Percentiles rank a stretch among this genome's conserved stretches.
These are phyloP conservation scores for Trichogramma evanescens DNA, from an alignment of 2,888 invertebrate species.

Conservation along the genomic window DNA sequence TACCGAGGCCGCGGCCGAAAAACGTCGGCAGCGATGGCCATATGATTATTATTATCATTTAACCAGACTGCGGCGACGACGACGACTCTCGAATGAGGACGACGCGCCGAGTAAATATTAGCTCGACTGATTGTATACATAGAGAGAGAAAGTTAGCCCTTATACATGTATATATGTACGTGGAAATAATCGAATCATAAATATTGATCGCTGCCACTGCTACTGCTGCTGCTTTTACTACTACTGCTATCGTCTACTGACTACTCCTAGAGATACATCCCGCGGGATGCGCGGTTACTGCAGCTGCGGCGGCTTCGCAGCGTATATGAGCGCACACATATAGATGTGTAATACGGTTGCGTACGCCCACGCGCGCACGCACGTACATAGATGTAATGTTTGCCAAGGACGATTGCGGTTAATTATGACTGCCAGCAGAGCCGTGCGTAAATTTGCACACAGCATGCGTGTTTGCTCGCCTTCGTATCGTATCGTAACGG, in stretches of 20 bases:
- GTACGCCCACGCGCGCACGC: not conserved
- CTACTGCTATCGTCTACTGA: not conserved
- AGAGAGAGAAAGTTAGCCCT: not conserved
- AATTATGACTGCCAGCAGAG: conserved; percentile 34
- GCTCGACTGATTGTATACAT: not conserved
- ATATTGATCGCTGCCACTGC: conserved; percentile 32
- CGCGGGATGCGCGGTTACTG: conserved; percentile 20
- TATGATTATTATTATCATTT: no score
- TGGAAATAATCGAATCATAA: conserved; percentile 29
- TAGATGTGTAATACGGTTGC: no score
- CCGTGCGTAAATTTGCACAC: no score
- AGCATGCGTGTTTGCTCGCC: no score
- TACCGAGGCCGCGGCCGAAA: no score
- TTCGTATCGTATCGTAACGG: no score
- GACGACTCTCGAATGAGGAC: no score
- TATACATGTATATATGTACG: not conserved
- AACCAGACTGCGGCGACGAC: no score
- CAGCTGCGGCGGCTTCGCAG: no score
- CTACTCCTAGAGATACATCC: conserved; percentile 17
- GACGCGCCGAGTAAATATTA: no score
- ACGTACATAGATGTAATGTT: conserved; percentile 29
- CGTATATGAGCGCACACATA: no score
- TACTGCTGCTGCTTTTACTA: not conserved
- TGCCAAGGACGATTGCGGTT: conserved; percentile 46
- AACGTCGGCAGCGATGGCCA: no score